phyloP scores from a whole-genome alignment of 2,113 vertebrate species.

The Pycnonotus jocosus region DNA sequence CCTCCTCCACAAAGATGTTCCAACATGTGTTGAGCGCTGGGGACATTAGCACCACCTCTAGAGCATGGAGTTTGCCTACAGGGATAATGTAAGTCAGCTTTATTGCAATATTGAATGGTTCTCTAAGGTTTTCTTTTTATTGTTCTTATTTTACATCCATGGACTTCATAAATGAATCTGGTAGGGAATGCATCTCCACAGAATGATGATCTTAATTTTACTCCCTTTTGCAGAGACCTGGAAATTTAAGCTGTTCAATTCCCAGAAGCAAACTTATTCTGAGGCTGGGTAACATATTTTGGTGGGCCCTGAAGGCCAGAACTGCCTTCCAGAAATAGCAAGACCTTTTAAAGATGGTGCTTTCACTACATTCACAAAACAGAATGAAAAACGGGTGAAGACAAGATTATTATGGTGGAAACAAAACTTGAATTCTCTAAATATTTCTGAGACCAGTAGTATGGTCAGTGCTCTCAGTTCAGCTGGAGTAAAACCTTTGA shows the following conservation, averaged over 20 bases:
- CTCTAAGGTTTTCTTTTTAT: constrained; percentile 64
- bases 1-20: constrained; percentile 56
- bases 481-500: not conserved
- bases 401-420: not conserved
- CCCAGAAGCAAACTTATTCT: not conserved
- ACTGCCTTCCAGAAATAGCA: not conserved
- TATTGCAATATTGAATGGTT: constrained; percentile 49
- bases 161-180: constrained; percentile 3
- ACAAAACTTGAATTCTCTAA: not conserved
- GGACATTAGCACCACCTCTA: constrained; percentile 57
- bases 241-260: not conserved
- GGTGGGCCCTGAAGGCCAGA: constrained; percentile 10
- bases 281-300: not conserved
- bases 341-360: not conserved
- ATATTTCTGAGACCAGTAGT: not conserved
- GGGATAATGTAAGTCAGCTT: constrained; percentile 54
- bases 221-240: not conserved
- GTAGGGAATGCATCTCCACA: not conserved
- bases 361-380: not conserved
- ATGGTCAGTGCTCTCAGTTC: not conserved
- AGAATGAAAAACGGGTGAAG: not conserved
- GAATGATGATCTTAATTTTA: constrained; percentile 19
- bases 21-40: constrained; percentile 47
- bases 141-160: constrained; percentile 46
- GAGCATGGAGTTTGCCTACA: constrained; percentile 54